phyloP scores from a whole-genome alignment of 2,113 vertebrate species.

The Aleadryas rufinucha region DNA sequence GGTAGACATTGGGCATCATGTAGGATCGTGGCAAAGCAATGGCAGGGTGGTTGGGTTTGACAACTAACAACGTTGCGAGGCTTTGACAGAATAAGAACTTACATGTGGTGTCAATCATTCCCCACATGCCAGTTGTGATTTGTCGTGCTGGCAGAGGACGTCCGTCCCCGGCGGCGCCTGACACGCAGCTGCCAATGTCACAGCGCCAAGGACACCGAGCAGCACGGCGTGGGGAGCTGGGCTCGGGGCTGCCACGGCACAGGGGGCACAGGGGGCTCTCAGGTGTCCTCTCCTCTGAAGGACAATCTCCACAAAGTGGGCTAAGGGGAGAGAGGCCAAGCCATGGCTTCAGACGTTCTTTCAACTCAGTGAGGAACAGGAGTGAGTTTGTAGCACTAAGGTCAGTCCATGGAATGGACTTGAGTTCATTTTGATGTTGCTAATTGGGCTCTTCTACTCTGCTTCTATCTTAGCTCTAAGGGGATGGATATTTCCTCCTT shows the following conservation, averaged over 20 bases:
- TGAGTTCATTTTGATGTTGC: background rate
- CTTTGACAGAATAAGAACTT: conserved; percentile 69
- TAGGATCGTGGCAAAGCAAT: conserved; percentile 5
- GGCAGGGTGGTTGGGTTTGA: conserved; percentile 49
- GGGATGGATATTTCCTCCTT: background rate
- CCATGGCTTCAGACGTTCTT: fast-evolving
- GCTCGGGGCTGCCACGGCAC: background rate
- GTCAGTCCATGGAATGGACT: background rate
- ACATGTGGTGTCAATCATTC: conserved; percentile 67
- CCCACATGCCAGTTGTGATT: conserved; percentile 40
- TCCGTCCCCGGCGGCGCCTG: conserved; percentile 36
- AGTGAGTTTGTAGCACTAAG: background rate
- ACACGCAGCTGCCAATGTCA: conserved; percentile 49
- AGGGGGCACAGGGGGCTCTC: background rate
- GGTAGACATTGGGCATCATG: conserved; percentile 53
- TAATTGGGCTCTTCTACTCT: background rate
- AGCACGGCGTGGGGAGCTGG: background rate
- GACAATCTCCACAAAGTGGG: background rate
- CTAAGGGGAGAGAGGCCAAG: background rate
- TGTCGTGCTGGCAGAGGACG: conserved; percentile 19
- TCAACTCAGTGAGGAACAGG: background rate
- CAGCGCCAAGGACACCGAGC: conserved; percentile 3
- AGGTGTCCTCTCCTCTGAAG: background rate
- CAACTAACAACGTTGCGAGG: conserved; percentile 41
- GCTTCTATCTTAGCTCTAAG: background rate